A percentile compares a stretch with the other conserved stretches of the same genome.
Evolutionary conservation across 30 jellyfish, hydroid and myxozoan species (phyloP).

Genomic region (Hydractinia symbiolongicarpus): DNA sequence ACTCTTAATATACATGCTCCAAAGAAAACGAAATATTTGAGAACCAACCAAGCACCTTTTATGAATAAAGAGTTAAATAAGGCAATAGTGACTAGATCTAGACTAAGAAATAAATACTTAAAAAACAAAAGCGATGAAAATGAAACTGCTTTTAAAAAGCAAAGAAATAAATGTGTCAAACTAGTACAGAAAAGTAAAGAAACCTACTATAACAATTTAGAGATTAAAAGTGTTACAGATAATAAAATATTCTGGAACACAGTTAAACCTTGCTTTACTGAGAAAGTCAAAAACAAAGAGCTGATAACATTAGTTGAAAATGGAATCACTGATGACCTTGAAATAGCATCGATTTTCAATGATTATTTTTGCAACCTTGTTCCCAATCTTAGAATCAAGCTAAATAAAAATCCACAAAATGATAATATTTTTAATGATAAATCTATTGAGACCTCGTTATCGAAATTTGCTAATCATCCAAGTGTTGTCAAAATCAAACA

Average conservation of each 20-base stretch:
- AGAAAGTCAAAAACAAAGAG: background rate
- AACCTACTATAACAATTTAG: background rate
- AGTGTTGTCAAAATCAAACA: too few species aligned
- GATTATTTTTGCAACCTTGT: background rate
- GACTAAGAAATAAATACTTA: background rate
- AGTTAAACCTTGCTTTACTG: background rate
- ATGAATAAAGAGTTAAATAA: slow-evolving; percentile 12
- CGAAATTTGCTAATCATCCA: too few species aligned
- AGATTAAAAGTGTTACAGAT: background rate
- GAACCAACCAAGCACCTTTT: slow-evolving; percentile 25
- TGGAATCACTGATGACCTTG: background rate
- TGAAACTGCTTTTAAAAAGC: background rate
- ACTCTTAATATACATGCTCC: slow-evolving; percentile 26
- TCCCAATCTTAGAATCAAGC: background rate
- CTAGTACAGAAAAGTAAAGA: background rate
- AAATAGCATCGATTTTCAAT: background rate
- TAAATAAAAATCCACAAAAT: background rate
- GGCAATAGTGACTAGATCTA: slow-evolving; percentile 11
- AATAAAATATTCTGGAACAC: background rate
- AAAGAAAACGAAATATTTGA: slow-evolving; percentile 8
- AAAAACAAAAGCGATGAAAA: background rate
- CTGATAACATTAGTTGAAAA: background rate
- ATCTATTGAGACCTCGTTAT: too few species aligned
- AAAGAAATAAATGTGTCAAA: background rate
- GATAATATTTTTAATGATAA: too few species aligned